Base-by-base conservation (phyloP, 2,113 vertebrate species). In the Sinocyclocheilus rhinocerous region DNA sequence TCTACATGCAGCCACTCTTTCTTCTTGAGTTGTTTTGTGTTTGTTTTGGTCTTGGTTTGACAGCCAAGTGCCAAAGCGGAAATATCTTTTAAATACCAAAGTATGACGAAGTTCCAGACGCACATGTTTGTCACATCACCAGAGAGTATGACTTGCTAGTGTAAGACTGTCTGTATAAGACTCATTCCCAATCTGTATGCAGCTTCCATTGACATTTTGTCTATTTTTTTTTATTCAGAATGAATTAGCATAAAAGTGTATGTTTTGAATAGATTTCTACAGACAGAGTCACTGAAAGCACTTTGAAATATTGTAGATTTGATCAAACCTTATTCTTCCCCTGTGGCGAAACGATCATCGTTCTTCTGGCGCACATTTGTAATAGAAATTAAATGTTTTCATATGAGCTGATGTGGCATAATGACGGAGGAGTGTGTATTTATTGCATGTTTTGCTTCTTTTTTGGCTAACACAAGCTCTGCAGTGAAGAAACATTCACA, bases 61-160 rank as follows among this genome's bases (percentile, higher is more conserved):
- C 33, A 39, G n/a, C 48, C 50, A 78, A 20, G 57, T 57, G 3
- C 20, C 77, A 79, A 36, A 42, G n/a, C 24, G 33, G 57, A 16
- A 24, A 63, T 26, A 61, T 26, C 13, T 42, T 45, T 81, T 63
- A n/a, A 81, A 65, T 65, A 18, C 78, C 78, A 80, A 80, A 81
- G 36, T 59, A 39, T n/a, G 57, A 65, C 22, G 5, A 26, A 61
- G 20, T 59, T n/a, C 22, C 39, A 8, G 13, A 45, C 61, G 39
- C 3, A 63, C n/a, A 63, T 3, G 20, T 42, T 61, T 81, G 20
- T 20, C 33, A 20, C 33, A 18, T 80, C 36, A 18, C 12, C 16
- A 79, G 12, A 6, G 4, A 12, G 18, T 63, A 42, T 24, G 39
- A 24, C 42, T 24, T 63, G 20, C 36, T 45, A 63, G 12, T 50